These are phyloP conservation scores for Balanococcus diminutus DNA, from an alignment of 2,888 invertebrate species.

Conservation along the genomic window DNA sequence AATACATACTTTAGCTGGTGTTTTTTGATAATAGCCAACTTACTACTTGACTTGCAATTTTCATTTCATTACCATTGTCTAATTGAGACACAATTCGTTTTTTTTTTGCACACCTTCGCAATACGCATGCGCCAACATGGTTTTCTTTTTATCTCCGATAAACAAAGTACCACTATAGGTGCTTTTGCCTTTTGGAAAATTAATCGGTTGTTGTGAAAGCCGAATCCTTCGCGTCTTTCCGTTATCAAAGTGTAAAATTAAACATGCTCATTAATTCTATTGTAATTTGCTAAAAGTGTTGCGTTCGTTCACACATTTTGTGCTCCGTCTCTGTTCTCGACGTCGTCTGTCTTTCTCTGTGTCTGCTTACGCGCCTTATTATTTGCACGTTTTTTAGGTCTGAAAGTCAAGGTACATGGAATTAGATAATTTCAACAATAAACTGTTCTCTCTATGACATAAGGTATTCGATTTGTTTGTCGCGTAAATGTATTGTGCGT, in stretches of 20 bases:
- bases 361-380: slow-evolving; percentile 4
- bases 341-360: background rate
- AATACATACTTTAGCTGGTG: too few species aligned
- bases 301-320: background rate
- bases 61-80: background rate
- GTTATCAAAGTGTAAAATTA: background rate
- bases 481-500: background rate
- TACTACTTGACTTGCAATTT: background rate
- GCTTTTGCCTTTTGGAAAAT: background rate
- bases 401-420: slow-evolving; percentile 39
- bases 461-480: background rate
- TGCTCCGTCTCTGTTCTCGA: background rate
- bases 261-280: slow-evolving; percentile 15
- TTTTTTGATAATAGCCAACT: background rate
- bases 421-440: slow-evolving; percentile 30
- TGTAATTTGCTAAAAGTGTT: slow-evolving; percentile 1
- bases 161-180: background rate
- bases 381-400: slow-evolving; percentile 19
- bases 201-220: background rate
- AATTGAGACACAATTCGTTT: background rate
- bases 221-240: too few species aligned
- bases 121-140: background rate
- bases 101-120: background rate
- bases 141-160: background rate
- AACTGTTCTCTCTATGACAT: background rate